Evolutionary conservation across 2,888 invertebrate species (phyloP).

Genomic region (Parnassius orleans): DNA sequence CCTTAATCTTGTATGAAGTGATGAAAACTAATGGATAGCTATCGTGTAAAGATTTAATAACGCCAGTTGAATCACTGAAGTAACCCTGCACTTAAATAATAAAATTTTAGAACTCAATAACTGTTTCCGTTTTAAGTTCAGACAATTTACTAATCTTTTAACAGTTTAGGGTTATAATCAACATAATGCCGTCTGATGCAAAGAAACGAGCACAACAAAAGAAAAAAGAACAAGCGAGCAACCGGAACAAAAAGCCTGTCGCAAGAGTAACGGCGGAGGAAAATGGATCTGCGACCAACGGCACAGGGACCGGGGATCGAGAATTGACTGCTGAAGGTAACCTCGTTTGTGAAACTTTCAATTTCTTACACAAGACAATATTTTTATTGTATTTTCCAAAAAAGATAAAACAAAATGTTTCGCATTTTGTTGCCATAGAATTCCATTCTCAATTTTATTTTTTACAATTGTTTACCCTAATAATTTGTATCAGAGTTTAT

Average conservation of each 20-base stretch:
- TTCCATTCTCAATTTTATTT: too few species aligned
- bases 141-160: constrained; percentile 24
- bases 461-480: too few species aligned
- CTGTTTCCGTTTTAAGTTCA: background rate
- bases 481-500: too few species aligned
- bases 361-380: too few species aligned
- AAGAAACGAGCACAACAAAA: constrained; percentile 99
- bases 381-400: too few species aligned
- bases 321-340: constrained; percentile 87
- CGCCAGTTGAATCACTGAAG: constrained; percentile 14
- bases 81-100: background rate
- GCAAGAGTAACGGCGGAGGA: constrained; percentile 75
- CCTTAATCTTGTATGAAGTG: background rate
- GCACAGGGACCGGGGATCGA: constrained; percentile 71
- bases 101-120: background rate
- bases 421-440: too few species aligned
- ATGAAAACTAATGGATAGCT: background rate
- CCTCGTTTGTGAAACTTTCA: constrained; percentile 8
- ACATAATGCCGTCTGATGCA: constrained; percentile 97
- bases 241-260: constrained; percentile 81
- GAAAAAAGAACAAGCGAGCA: constrained; percentile 96
- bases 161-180: constrained; percentile 33
- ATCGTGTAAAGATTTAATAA: background rate
- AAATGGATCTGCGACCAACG: constrained; percentile 77
- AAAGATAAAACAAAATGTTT: too few species aligned